Evolutionary conservation across 2,113 vertebrate species (phyloP).

Genomic region (human (Homo sapiens)): DNA sequence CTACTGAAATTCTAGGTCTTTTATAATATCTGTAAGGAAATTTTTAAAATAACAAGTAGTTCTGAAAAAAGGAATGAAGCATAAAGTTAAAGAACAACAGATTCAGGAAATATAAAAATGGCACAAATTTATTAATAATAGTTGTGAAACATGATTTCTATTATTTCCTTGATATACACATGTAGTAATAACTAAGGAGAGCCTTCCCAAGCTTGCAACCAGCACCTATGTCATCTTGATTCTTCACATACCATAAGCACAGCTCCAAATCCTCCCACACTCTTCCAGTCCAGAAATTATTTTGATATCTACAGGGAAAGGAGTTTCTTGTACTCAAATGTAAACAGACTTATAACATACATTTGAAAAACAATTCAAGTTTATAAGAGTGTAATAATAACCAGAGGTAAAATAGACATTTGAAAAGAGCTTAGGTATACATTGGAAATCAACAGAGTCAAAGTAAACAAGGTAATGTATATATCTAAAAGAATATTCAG

Average conservation of each 20-base stretch:
- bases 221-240: background rate
- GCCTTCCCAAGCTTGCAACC: background rate
- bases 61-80: slow-evolving; percentile 3
- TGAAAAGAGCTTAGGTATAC: background rate
- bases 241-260: background rate
- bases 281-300: background rate
- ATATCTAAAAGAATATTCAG: background rate
- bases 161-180: background rate
- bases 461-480: background rate
- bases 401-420: slow-evolving; percentile 35
- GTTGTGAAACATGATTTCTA: background rate
- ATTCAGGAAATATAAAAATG: background rate
- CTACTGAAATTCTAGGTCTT: background rate
- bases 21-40: background rate
- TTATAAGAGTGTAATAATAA: slow-evolving; percentile 30
- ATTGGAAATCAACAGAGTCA: background rate
- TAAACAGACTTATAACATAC: slow-evolving; percentile 19
- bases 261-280: background rate
- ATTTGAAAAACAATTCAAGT: slow-evolving; percentile 36
- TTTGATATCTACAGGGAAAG: background rate
- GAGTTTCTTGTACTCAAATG: background rate
- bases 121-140: background rate
- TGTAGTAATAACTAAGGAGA: background rate
- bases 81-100: slow-evolving; percentile 10
- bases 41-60: background rate